Conservation (phyloP, 2,888 invertebrate species). For the Drosophila putrida region DNA sequence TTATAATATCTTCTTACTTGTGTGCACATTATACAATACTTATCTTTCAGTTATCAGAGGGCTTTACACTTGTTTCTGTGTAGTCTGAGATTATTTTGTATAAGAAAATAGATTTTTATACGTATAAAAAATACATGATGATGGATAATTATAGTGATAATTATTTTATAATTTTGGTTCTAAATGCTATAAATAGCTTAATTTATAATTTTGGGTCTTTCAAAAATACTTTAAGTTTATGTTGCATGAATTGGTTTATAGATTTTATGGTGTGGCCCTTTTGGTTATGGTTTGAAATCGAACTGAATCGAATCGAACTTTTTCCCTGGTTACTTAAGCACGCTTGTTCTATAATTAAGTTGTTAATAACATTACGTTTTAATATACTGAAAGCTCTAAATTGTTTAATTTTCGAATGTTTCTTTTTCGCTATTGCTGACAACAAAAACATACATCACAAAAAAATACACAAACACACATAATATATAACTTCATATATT, state of each 20-base stretch:
- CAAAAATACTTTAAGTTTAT: conserved; percentile 19
- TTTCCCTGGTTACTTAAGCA: conserved; percentile 45
- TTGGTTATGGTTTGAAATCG: conserved; percentile 37
- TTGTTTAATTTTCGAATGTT: conserved; percentile 55
- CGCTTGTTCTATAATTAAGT: conserved; percentile 43
- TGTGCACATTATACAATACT: conserved; percentile 3
- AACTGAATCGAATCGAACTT: neutral
- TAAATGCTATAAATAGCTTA: neutral
- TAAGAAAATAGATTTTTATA: neutral
- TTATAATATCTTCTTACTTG: conserved; percentile 9
- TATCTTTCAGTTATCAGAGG: conserved; percentile 4
- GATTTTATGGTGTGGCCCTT: conserved; percentile 26
- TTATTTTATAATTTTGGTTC: conserved; percentile 3
- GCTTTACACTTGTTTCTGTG: conserved; percentile 11
- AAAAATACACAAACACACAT: conserved; percentile 26
- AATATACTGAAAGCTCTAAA: conserved; percentile 46
- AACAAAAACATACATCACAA: conserved; percentile 18
- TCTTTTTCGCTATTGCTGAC: conserved; percentile 41
- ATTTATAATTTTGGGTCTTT: conserved; percentile 6
- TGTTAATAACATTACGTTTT: conserved; percentile 58
- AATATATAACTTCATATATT: conserved; percentile 49
- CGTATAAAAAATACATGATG: too few relatives aligned
- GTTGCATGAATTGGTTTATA: conserved; percentile 54
- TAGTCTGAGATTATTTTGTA: conserved; percentile 4
- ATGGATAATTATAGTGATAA: too few relatives aligned